Evolutionary conservation across 2,797 vertebrate species (phyloP).

Genomic region (Mionectes olivaceus): DNA sequence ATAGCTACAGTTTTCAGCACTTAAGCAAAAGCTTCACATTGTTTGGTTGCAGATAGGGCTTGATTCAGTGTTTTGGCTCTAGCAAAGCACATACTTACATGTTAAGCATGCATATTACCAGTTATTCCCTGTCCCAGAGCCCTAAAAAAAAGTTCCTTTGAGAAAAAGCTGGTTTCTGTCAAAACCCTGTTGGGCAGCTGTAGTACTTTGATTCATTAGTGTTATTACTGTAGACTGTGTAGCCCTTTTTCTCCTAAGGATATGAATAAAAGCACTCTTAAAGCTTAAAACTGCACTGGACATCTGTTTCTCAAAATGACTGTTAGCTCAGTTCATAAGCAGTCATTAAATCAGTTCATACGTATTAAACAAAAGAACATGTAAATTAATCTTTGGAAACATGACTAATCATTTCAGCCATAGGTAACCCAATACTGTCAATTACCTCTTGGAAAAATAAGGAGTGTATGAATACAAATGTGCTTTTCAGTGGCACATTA

Average conservation of each 20-base stretch:
- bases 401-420: slow-evolving; percentile 34
- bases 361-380: slow-evolving; percentile 24
- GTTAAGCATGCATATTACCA: slow-evolving; percentile 35
- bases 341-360: slow-evolving; percentile 45
- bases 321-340: slow-evolving; percentile 54
- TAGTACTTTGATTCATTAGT: slow-evolving; percentile 58
- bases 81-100: slow-evolving; percentile 11
- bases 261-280: slow-evolving; percentile 62
- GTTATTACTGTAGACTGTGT: slow-evolving; percentile 57
- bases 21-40: slow-evolving; percentile 23
- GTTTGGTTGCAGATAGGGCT: slow-evolving; percentile 25
- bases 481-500: not conserved
- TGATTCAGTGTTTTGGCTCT: slow-evolving; percentile 36
- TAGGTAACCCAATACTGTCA: slow-evolving; percentile 54
- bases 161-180: slow-evolving; percentile 67
- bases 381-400: slow-evolving; percentile 61
- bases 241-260: slow-evolving; percentile 63
- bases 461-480: not conserved
- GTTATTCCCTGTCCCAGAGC: slow-evolving; percentile 35
- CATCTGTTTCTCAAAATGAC: slow-evolving; percentile 60
- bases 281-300: slow-evolving; percentile 34
- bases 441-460: slow-evolving; percentile 35
- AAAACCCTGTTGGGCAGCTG: slow-evolving; percentile 65
- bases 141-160: slow-evolving; percentile 37
- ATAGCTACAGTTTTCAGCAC: not conserved